These are phyloP conservation scores for Rosalia funebris DNA, from an alignment of 2,888 invertebrate species.

Conservation along the genomic window DNA sequence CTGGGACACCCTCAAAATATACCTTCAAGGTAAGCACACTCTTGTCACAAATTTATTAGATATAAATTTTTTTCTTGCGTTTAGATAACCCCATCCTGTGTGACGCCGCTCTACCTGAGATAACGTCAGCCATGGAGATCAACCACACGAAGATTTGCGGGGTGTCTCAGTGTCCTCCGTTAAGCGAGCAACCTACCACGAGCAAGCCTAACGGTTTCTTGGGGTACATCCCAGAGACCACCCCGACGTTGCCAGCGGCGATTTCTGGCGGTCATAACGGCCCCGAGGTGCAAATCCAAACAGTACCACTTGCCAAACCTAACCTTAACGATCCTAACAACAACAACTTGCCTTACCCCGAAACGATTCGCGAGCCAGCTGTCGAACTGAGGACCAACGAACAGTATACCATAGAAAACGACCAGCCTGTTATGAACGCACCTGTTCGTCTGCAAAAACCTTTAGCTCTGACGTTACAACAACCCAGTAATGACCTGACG, in stretches of 20 bases:
- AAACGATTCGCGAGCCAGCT: constrained; percentile 16
- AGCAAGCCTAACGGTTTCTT: constrained; percentile 58
- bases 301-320: neutral
- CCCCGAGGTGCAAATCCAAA: constrained; percentile 1
- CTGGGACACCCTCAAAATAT: constrained; percentile 76
- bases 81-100: constrained; percentile 85
- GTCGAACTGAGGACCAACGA: constrained; percentile 20
- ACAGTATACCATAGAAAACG: constrained; percentile 31
- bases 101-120: constrained; percentile 76
- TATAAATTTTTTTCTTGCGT: constrained; percentile 51
- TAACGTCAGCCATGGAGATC: constrained; percentile 75
- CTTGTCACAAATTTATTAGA: neutral
- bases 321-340: constrained; percentile 9
- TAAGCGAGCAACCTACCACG: constrained; percentile 60
- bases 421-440: constrained; percentile 20
- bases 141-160: constrained; percentile 80
- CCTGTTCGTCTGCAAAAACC: constrained; percentile 34
- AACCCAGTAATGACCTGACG: constrained; percentile 5
- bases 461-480: constrained; percentile 23
- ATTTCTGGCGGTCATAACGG: constrained; percentile 9
- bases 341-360: constrained; percentile 1
- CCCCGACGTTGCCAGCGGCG: constrained; percentile 14
- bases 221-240: constrained; percentile 55
- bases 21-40: constrained; percentile 74
- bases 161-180: constrained; percentile 65